These are phyloP conservation scores for Pithys albifrons DNA, from an alignment of 2,113 vertebrate species.

Conservation along the genomic window DNA sequence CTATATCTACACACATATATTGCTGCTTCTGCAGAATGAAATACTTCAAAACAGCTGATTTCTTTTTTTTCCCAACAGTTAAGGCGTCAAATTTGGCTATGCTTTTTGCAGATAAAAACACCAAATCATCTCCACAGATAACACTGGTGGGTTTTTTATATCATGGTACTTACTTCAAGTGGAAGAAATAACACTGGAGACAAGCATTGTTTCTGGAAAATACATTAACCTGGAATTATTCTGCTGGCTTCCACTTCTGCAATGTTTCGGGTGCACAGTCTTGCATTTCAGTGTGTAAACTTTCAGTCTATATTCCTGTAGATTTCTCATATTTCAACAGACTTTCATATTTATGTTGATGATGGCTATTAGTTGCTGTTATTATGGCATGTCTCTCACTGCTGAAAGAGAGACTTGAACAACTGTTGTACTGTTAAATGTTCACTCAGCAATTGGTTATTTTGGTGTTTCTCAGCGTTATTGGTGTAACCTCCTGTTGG, in stretches of 20 bases:
- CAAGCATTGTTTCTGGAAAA: neutral
- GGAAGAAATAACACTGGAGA: neutral
- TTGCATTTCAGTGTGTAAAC: neutral
- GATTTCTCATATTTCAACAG: neutral
- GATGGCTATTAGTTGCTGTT: neutral
- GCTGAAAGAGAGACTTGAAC: neutral
- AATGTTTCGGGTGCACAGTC: neutral
- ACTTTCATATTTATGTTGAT: neutral
- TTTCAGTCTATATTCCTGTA: neutral
- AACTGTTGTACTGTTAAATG: neutral
- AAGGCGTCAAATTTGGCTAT: neutral
- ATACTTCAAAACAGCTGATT: neutral
- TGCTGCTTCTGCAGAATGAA: neutral
- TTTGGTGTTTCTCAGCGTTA: neutral
- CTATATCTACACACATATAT: neutral
- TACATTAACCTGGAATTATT: neutral
- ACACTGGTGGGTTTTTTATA: neutral
- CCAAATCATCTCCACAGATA: neutral
- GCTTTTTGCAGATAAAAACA: neutral
- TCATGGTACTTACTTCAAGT: neutral
- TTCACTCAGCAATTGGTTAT: neutral
- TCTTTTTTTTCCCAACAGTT: neutral
- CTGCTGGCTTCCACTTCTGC: neutral
- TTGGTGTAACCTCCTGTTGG: too few species aligned
- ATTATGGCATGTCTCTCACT: neutral